phyloP scores from a whole-genome alignment of 2,113 vertebrate genomes.

The Pelecanus crispus region DNA sequence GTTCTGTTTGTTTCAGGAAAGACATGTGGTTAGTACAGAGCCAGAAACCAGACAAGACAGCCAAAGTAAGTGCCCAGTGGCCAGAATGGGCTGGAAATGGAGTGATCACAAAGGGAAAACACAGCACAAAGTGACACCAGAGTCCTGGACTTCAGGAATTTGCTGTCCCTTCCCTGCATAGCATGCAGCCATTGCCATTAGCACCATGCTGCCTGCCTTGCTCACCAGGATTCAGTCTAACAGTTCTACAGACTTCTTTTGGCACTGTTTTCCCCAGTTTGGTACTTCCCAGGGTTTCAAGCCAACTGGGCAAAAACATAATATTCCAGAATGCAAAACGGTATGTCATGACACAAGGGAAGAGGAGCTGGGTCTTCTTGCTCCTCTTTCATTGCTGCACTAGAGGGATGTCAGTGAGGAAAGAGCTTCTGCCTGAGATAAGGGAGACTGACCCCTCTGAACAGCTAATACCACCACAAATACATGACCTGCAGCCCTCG shows the following conservation, averaged over 20 bases:
- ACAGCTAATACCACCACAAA: neutral
- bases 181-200: neutral
- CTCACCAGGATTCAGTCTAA: neutral
- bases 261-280: neutral
- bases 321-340: neutral
- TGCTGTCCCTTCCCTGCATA: neutral
- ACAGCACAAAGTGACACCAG: neutral
- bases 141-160: neutral
- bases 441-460: neutral
- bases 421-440: neutral
- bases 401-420: neutral
- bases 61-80: neutral
- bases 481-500: neutral
- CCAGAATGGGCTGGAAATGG: neutral
- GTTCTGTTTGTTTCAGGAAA: neutral
- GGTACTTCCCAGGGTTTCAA: neutral
- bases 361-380: neutral
- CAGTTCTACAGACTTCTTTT: neutral
- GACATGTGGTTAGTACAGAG: neutral
- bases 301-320: neutral
- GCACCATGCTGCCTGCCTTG: fast-evolving
- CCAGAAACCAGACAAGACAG: neutral
- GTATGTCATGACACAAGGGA: too few relatives aligned
- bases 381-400: neutral
- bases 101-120: neutral